Evolutionary conservation across 2,888 invertebrate genomes (phyloP).

Genomic region (Proisotoma minuta): DNA sequence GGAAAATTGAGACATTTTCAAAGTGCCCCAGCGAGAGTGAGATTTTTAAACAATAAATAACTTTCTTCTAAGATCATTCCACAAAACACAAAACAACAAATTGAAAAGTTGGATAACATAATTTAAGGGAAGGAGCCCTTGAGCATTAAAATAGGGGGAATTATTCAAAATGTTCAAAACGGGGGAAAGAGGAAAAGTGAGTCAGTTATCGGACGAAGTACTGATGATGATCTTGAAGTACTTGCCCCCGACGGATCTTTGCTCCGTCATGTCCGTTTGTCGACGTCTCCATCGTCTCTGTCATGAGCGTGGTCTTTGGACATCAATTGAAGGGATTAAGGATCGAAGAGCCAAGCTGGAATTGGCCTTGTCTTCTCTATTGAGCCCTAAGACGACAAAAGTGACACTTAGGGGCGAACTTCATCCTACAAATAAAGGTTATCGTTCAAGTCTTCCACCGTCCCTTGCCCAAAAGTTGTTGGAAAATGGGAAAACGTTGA

Average conservation of each 20-base stretch:
- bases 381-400: conserved; percentile 25
- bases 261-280: conserved; percentile 32
- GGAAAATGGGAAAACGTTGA: conserved; percentile 13
- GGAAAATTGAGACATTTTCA: too few relatives aligned
- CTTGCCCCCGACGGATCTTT: conserved; percentile 30
- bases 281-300: conserved; percentile 34
- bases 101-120: too few relatives aligned
- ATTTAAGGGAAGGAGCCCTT: too few relatives aligned
- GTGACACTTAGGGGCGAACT: conserved; percentile 31
- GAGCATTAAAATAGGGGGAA: too few relatives aligned
- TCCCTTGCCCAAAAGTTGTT: conserved; percentile 20
- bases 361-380: conserved; percentile 22
- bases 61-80: too few relatives aligned
- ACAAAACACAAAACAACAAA: too few relatives aligned
- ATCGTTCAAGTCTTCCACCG: conserved; percentile 35
- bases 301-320: conserved; percentile 40
- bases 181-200: too few relatives aligned
- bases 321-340: conserved; percentile 30
- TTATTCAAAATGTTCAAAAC: too few relatives aligned
- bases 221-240: conserved; percentile 42
- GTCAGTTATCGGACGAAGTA: conserved; percentile 44
- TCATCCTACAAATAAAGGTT: conserved; percentile 34
- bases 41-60: too few relatives aligned
- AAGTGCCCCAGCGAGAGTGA: too few relatives aligned
- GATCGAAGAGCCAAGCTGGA: conserved; percentile 35